Evolutionary conservation across 2,113 vertebrate species (phyloP).

Genomic region (Dromiciops gliroides): DNA sequence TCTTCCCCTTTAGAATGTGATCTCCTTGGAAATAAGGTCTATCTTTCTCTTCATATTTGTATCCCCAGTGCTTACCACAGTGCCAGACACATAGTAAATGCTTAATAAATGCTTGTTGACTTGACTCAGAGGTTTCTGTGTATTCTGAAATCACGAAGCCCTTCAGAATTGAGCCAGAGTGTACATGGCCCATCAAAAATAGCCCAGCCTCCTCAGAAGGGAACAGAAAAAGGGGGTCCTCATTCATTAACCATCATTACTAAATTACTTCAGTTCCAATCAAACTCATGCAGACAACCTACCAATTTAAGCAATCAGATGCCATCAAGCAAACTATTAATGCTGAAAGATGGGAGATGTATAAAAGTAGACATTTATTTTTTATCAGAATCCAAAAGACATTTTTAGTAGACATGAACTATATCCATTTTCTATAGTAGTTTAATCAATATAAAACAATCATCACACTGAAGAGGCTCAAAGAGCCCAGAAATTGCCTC

Average conservation of each 20-base stretch:
- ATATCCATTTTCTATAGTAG: background rate
- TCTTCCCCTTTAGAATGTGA: too few relatives aligned
- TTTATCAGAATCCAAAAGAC: too few relatives aligned
- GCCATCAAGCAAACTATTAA: background rate
- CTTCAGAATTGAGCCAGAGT: background rate
- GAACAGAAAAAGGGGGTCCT: background rate
- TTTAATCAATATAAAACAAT: background rate
- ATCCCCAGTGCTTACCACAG: too few relatives aligned
- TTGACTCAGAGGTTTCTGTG: background rate
- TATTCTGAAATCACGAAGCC: background rate
- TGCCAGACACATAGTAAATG: background rate
- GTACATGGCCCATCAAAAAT: background rate
- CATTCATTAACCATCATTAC: background rate
- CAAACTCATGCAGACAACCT: background rate
- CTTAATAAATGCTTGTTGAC: background rate
- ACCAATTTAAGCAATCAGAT: background rate
- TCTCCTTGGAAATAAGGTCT: too few relatives aligned
- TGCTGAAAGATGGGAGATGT: background rate
- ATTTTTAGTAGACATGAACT: background rate
- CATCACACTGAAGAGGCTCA: background rate
- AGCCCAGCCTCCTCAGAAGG: background rate
- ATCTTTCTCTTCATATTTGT: too few relatives aligned
- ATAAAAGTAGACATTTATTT: background rate
- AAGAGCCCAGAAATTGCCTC: background rate
- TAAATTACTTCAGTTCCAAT: background rate